Evolutionary conservation across 1,140 invertebrate genomes (phyloP).

Genomic region (Triops longicaudatus): DNA sequence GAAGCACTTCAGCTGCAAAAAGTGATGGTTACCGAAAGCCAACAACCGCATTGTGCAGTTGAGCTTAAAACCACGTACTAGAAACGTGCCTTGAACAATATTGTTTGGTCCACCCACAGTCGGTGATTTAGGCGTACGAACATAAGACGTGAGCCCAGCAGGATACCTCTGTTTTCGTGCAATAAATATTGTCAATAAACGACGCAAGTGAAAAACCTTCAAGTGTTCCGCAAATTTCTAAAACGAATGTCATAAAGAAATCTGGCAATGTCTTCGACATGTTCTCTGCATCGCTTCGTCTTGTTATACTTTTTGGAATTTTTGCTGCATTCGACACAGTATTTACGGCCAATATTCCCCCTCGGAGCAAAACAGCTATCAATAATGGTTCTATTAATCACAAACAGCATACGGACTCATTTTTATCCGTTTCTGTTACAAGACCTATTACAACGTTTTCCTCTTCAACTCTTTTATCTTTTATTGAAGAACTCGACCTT

Average conservation of each 20-base stretch:
- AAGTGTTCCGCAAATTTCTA: too few relatives aligned
- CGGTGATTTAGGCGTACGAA: not conserved
- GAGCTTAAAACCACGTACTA: not conserved
- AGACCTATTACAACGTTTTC: not conserved
- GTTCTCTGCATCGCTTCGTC: too few relatives aligned
- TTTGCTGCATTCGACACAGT: too few relatives aligned
- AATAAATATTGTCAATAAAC: too few relatives aligned
- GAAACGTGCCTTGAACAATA: not conserved
- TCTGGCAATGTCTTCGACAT: too few relatives aligned
- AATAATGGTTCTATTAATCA: not conserved
- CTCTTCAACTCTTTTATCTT: not conserved
- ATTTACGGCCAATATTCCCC: too few relatives aligned
- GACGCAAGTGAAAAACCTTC: too few relatives aligned
- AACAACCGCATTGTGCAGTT: constrained; percentile 1
- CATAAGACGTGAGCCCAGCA: not conserved
- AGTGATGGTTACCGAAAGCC: not conserved
- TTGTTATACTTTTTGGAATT: too few relatives aligned
- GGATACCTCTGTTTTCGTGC: not conserved
- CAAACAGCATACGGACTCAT: not conserved
- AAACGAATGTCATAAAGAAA: too few relatives aligned
- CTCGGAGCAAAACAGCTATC: too few relatives aligned
- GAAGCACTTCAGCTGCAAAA: not conserved
- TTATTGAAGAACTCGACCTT: not conserved
- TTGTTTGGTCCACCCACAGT: not conserved
- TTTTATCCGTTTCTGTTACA: not conserved